phyloP scores from a whole-genome alignment of 2,797 vertebrate genomes.

The Florisuga fusca region DNA sequence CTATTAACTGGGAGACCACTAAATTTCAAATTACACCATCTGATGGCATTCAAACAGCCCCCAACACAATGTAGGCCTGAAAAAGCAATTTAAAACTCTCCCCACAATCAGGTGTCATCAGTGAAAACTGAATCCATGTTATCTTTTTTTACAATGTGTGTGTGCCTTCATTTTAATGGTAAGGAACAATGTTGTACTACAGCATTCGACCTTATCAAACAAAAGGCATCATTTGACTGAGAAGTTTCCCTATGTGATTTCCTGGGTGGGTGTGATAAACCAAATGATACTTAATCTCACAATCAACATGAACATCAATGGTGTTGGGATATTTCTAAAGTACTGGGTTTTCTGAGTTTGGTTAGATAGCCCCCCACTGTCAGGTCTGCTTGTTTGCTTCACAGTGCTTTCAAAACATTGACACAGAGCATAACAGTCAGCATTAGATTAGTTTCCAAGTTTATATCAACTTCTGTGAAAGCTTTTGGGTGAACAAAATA shows the following conservation, averaged over 20 bases:
- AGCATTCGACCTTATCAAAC: not conserved
- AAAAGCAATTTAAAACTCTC: not conserved
- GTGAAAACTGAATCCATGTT: not conserved
- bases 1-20: not conserved
- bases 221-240: not conserved
- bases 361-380: not conserved
- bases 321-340: not conserved
- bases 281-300: not conserved
- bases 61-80: not conserved
- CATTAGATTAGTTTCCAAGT: not conserved
- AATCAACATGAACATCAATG: not conserved
- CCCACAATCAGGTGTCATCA: not conserved
- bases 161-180: not conserved
- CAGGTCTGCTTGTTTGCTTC: not conserved
- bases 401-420: not conserved
- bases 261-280: not conserved
- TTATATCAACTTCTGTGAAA: not conserved
- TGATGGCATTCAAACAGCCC: not conserved
- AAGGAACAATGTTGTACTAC: not conserved
- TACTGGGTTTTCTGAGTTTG: not conserved
- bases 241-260: not conserved
- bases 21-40: not conserved
- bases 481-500: not conserved
- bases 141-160: not conserved
- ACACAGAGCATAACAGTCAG: not conserved